Conservation (phyloP, 2,113 vertebrate species). For the Orthochromis malagaraziensis region DNA sequence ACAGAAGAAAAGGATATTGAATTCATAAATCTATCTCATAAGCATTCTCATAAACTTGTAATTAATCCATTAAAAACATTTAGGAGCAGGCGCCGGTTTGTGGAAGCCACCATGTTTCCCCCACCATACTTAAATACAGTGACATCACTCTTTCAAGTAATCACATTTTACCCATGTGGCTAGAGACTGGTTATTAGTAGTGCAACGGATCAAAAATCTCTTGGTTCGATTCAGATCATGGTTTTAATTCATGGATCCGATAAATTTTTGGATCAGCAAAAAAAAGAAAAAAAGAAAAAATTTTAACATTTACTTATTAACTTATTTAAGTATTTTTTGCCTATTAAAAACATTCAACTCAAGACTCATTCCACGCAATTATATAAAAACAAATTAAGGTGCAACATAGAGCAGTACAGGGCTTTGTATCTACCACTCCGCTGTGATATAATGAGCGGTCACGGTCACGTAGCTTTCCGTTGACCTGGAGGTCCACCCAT, state of each 20-base stretch:
- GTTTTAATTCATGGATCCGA: background rate
- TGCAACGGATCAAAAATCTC: background rate
- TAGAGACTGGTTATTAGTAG: background rate
- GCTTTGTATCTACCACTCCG: background rate
- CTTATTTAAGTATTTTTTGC: background rate
- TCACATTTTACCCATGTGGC: background rate
- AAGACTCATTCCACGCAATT: background rate
- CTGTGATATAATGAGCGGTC: background rate
- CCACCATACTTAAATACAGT: background rate
- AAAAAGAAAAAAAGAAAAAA: rapidly evolving
- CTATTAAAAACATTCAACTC: background rate
- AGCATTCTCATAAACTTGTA: background rate
- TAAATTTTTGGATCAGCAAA: background rate
- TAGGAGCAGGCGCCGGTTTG: background rate
- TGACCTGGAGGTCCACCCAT: background rate
- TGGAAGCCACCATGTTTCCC: background rate
- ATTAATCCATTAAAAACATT: background rate
- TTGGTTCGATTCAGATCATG: background rate
- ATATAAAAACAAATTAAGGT: background rate
- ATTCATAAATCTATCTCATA: background rate
- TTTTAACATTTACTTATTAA: background rate
- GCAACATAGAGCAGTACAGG: too few species aligned
- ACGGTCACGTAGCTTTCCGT: background rate
- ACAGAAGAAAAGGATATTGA: background rate
- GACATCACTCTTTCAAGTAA: background rate